Evolutionary conservation across 2,797 vertebrate genomes (phyloP).

Genomic region (Sphaeramia orbicularis): DNA sequence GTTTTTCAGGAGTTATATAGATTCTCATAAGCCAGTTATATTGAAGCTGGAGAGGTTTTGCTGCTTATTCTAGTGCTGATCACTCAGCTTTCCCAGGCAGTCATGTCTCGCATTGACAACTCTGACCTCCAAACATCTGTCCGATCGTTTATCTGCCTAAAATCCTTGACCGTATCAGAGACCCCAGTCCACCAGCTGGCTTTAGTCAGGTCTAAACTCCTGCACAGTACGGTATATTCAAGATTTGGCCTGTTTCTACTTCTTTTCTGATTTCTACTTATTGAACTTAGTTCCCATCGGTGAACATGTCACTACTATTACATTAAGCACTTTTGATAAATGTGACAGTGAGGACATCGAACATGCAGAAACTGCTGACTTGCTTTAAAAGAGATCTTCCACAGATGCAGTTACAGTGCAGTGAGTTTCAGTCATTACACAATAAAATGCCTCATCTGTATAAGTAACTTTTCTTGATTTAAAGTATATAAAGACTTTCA

Average conservation of each 20-base stretch:
- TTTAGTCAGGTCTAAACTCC: too few species aligned
- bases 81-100: too few species aligned
- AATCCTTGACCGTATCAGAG: too few species aligned
- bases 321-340: slow-evolving; percentile 4
- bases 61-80: too few species aligned
- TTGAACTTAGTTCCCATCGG: background rate
- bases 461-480: slow-evolving; percentile 16
- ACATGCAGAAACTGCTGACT: slow-evolving; percentile 1
- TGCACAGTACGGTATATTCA: too few species aligned
- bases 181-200: too few species aligned
- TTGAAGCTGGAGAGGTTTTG: too few species aligned
- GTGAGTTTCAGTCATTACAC: slow-evolving; percentile 14
- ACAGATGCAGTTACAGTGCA: background rate
- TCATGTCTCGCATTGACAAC: too few species aligned
- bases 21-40: too few species aligned
- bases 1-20: too few species aligned
- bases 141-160: too few species aligned
- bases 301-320: background rate
- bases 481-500: slow-evolving; percentile 17
- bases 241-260: background rate
- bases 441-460: slow-evolving; percentile 14
- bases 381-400: background rate
- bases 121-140: too few species aligned
- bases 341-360: background rate
- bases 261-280: background rate